Evolutionary conservation across 1,140 invertebrate species (phyloP).

Genomic region (Saccostrea echinata): DNA sequence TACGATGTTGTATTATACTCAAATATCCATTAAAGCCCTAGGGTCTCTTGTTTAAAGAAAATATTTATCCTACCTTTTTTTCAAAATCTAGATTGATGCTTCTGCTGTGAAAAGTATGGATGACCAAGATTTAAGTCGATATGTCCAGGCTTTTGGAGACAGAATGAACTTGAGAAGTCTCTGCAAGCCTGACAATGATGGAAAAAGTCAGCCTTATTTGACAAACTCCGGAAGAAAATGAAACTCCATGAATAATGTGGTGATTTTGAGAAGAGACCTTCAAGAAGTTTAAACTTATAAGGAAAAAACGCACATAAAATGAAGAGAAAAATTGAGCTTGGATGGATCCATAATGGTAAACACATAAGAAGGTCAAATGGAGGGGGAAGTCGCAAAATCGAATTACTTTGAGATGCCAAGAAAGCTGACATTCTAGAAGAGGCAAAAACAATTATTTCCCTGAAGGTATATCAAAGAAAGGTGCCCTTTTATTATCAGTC

Average conservation of each 20-base stretch:
- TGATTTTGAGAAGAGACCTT: too few relatives aligned
- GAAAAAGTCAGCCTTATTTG: conserved; percentile 12
- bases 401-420: conserved; percentile 12
- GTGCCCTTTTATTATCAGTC: neutral
- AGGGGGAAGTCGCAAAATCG: conserved; percentile 29
- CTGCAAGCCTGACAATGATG: neutral
- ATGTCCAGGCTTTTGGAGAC: neutral
- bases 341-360: conserved; percentile 46
- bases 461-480: conserved; percentile 43
- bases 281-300: neutral
- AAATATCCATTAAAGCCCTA: too few relatives aligned
- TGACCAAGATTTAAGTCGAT: neutral
- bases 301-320: conserved; percentile 35
- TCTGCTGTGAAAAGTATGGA: neutral
- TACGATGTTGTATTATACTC: too few relatives aligned
- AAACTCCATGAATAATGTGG: neutral
- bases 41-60: too few relatives aligned
- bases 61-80: too few relatives aligned
- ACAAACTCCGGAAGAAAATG: neutral
- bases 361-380: conserved; percentile 41
- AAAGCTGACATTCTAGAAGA: conserved; percentile 14
- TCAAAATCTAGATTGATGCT: conserved; percentile 13
- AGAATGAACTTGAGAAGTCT: neutral
- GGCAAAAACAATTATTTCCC: conserved; percentile 43
- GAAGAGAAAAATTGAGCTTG: conserved; percentile 47